phyloP scores from a whole-genome alignment of 2,113 vertebrate genomes.

The Catharus fuscescens region DNA sequence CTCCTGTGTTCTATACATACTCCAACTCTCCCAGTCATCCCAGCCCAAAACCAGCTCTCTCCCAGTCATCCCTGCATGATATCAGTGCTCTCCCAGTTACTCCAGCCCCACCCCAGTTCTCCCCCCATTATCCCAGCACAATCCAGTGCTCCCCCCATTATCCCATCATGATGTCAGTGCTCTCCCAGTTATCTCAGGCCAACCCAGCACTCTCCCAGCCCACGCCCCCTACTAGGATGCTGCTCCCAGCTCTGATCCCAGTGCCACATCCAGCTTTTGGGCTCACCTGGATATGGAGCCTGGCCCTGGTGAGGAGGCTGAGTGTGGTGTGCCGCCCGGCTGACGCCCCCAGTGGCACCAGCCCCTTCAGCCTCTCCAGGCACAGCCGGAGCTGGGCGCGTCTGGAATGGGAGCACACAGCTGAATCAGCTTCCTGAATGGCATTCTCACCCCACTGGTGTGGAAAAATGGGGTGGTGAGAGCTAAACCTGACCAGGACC shows the following conservation, averaged over 20 bases:
- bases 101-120: background rate
- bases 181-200: background rate
- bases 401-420: slow-evolving; percentile 53
- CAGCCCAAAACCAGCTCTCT: background rate
- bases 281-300: slow-evolving; percentile 92
- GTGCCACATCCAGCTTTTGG: rapidly evolving
- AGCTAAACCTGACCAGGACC: background rate
- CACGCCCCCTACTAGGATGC: background rate
- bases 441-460: rapidly evolving
- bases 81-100: background rate
- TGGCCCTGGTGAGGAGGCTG: slow-evolving; percentile 92
- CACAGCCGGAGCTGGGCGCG: slow-evolving; percentile 92
- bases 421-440: rapidly evolving
- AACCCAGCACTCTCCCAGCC: background rate
- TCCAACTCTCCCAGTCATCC: background rate
- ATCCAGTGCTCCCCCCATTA: background rate
- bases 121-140: background rate
- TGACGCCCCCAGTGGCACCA: slow-evolving; percentile 88
- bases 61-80: too few species aligned
- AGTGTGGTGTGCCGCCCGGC: slow-evolving; percentile 90
- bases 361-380: slow-evolving; percentile 91
- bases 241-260: background rate
- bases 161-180: background rate
- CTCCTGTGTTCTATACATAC: rapidly evolving
- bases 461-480: rapidly evolving